These are phyloP conservation scores for Python bivittatus DNA, from an alignment of 2,113 vertebrate species.

Conservation along the genomic window DNA sequence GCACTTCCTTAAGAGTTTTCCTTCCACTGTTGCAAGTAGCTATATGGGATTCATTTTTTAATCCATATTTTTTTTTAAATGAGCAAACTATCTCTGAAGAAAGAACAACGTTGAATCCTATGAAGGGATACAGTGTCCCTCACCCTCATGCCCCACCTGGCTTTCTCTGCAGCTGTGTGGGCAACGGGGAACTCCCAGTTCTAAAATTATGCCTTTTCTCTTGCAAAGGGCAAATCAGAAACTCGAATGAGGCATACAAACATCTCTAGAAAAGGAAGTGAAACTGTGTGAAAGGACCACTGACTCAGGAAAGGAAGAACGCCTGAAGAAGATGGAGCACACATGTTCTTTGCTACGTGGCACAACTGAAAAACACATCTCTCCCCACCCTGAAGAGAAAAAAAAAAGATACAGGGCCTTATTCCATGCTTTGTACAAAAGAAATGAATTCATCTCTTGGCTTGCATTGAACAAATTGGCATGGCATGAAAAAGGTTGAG, in stretches of 20 bases:
- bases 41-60: background rate
- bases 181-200: background rate
- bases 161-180: background rate
- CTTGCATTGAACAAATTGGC: background rate
- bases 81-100: background rate
- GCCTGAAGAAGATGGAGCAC: background rate
- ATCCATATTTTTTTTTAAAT: background rate
- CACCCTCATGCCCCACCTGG: background rate
- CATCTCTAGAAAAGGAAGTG: conserved; percentile 29
- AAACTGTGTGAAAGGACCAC: conserved; percentile 19
- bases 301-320: conserved; percentile 24
- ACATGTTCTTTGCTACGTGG: background rate
- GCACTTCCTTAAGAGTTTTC: background rate
- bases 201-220: conserved; percentile 6
- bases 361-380: background rate
- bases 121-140: background rate
- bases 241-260: background rate
- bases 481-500: background rate
- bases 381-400: background rate
- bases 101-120: background rate
- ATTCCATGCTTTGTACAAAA: too few relatives aligned
- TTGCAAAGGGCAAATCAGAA: conserved; percentile 13
- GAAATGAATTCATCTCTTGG: background rate
- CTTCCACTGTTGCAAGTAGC: background rate
- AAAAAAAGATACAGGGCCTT: background rate